phyloP scores from a whole-genome alignment of 2,888 invertebrate genomes.

The Nephrotoma appendiculata region DNA sequence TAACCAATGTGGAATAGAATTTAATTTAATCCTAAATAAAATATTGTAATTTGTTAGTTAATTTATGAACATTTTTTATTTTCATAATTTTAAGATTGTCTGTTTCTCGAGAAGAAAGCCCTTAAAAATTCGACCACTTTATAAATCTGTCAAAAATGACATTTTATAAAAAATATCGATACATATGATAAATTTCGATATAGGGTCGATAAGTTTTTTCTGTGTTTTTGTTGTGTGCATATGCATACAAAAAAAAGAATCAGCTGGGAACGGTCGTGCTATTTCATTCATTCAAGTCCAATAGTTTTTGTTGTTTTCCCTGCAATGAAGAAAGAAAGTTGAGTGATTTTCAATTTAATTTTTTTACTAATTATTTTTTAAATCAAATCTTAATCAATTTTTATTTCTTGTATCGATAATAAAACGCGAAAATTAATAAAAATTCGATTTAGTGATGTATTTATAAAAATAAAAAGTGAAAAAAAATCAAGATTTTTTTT shows the following conservation, averaged over 20 bases:
- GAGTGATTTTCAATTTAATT: not conserved
- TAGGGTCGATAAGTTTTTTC: not conserved
- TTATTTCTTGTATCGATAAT: not conserved
- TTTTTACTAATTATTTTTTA: not conserved
- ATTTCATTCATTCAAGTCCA: not conserved
- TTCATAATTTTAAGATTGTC: no score
- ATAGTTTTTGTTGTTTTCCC: not conserved
- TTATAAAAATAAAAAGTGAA: not conserved
- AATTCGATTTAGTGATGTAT: not conserved
- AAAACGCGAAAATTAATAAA: not conserved
- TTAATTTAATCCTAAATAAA: not conserved
- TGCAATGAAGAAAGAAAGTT: conserved; percentile 4
- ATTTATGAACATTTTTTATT: no score
- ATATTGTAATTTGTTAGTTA: not conserved
- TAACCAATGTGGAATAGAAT: not conserved
- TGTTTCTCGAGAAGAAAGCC: no score
- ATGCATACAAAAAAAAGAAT: not conserved
- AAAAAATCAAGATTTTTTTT: not conserved
- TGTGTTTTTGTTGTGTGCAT: not conserved
- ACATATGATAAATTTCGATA: not conserved
- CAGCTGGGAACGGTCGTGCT: not conserved
- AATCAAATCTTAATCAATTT: not conserved
- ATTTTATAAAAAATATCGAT: not conserved
- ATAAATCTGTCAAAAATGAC: not conserved
- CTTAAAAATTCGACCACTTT: no score